Evolutionary conservation across 53 echinoderm and acorn worm species (phyloP).

Genomic region (Antedon mediterranea): DNA sequence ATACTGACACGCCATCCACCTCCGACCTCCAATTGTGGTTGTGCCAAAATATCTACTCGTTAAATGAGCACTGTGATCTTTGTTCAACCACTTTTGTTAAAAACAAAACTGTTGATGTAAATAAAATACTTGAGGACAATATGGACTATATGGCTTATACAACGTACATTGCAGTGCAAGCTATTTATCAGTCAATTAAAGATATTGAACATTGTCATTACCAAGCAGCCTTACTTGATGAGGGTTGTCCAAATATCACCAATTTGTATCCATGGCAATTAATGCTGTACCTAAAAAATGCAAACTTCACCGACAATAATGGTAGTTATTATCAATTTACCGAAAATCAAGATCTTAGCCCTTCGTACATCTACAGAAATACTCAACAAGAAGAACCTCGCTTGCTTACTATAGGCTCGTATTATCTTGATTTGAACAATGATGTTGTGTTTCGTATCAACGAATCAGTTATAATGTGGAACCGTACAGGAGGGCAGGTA

Average conservation of each 20-base stretch:
- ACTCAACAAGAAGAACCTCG: neutral
- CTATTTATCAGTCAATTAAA: neutral
- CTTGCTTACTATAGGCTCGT: neutral
- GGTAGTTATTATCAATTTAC: neutral
- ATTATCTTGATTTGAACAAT: neutral
- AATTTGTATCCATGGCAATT: neutral
- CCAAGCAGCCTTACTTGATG: neutral
- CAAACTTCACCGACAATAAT: neutral
- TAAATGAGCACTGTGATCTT: no score
- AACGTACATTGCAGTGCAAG: neutral
- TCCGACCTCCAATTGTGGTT: no score
- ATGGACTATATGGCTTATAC: neutral
- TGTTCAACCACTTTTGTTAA: no score
- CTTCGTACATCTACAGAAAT: neutral
- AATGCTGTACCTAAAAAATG: neutral
- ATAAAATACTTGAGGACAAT: neutral
- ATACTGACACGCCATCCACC: no score
- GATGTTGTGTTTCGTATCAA: neutral
- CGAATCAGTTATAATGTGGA: neutral
- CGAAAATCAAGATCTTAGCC: neutral
- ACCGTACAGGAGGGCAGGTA: neutral
- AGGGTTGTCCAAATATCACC: neutral
- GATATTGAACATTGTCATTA: neutral
- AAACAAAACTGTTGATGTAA: no score
- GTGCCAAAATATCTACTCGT: no score